phyloP scores from a whole-genome alignment of 2,888 invertebrate genomes.

The Oeneis ivallda region DNA sequence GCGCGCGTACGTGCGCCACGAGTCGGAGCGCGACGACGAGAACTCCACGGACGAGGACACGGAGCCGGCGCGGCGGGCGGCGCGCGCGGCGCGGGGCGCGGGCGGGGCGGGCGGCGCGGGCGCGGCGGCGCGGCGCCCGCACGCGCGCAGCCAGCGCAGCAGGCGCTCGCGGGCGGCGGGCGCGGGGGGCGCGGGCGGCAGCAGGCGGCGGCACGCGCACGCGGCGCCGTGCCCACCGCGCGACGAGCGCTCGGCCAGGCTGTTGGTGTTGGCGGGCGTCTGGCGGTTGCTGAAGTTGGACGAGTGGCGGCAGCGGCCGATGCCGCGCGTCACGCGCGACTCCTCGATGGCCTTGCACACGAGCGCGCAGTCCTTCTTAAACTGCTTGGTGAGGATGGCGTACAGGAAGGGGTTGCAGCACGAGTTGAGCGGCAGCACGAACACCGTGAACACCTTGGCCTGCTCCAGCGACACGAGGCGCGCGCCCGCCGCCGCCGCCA shows the following conservation, averaged over 20 bases:
- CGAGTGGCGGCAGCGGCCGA: constrained; percentile 92
- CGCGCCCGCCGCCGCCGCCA: constrained; percentile 95
- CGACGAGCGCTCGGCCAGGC: constrained; percentile 89
- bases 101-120: constrained; percentile 54
- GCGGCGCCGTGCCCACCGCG: constrained; percentile 84
- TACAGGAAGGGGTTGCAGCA: constrained; percentile 99
- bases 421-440: constrained; percentile 96
- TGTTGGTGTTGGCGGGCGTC: constrained; percentile 93
- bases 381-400: constrained; percentile 98
- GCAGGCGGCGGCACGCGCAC: constrained; percentile 83
- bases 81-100: constrained; percentile 50
- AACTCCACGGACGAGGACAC: constrained; percentile 94
- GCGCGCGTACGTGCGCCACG: constrained; percentile 89
- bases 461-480: constrained; percentile 96
- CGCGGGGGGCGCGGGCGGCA: constrained; percentile 83
- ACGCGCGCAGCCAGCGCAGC: constrained; percentile 74
- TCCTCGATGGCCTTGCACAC: constrained; percentile 98
- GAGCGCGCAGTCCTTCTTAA: constrained; percentile 97
- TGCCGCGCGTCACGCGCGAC: constrained; percentile 92
- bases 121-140: constrained; percentile 65
- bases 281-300: constrained; percentile 94
- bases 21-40: constrained; percentile 85
- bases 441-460: constrained; percentile 97
- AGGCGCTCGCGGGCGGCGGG: constrained; percentile 55
- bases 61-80: constrained; percentile 52